Evolutionary conservation across 2,888 invertebrate genomes (phyloP).

Genomic region (Dinocampus coccinellae): DNA sequence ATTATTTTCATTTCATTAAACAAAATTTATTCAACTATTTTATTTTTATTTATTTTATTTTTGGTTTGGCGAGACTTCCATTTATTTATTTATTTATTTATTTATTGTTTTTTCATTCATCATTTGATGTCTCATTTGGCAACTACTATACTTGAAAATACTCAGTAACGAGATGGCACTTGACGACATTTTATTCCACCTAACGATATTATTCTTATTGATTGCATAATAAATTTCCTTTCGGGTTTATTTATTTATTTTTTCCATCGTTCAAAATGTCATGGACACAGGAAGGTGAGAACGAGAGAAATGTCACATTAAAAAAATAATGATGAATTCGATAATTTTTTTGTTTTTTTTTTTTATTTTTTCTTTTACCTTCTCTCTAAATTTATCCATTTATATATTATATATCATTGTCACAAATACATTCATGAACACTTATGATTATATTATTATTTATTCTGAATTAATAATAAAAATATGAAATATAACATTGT

Average conservation of each 20-base stretch:
- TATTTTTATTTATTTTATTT: too few relatives aligned
- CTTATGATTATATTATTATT: not conserved
- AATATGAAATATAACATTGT: not conserved
- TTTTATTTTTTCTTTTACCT: too few relatives aligned
- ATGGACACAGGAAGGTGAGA: too few relatives aligned
- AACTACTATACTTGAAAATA: not conserved
- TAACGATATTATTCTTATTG: not conserved
- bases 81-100: too few relatives aligned
- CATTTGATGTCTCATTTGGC: not conserved
- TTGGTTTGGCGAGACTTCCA: too few relatives aligned
- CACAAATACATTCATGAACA: too few relatives aligned
- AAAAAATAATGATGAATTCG: not conserved
- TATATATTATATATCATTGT: not conserved
- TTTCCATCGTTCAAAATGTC: too few relatives aligned
- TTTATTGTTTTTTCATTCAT: not conserved
- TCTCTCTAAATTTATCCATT: not conserved
- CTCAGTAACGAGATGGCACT: not conserved
- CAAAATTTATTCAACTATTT: not conserved
- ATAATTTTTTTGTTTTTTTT: too few relatives aligned
- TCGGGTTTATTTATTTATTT: too few relatives aligned
- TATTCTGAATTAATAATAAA: not conserved
- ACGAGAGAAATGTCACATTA: not conserved
- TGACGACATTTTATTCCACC: not conserved
- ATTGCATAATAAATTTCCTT: conserved; percentile 1
- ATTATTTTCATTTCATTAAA: not conserved